Evolutionary conservation across 2,113 vertebrate genomes (phyloP), one percentile per base, ranked within the genome.

Genomic region (Porphyrio hochstetteri): DNA sequence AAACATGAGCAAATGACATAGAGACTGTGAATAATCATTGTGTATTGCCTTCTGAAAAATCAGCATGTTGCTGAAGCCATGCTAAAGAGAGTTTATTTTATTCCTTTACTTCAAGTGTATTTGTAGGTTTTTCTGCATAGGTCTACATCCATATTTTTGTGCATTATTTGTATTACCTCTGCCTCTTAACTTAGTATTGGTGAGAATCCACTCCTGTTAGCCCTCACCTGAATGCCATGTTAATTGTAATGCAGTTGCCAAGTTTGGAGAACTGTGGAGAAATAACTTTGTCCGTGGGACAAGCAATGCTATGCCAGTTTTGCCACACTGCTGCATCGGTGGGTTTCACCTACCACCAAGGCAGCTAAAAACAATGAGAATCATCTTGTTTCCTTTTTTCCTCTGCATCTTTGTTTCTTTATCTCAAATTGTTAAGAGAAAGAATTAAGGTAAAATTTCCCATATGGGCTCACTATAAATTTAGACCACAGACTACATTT

Each of bases 381-480:
- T 33, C 9, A 42, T 14, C 17, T 46, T 18, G 16, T 46, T 18
- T 46, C 17, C 46, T 29, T 48, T 24, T 55, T 76, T 52, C 44
- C 20, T 74, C 42, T 42, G 29, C 42, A 68, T 27, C 21, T 83
- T 84, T 71, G 44, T 42, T 33, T 61, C 42, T 27, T 25, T 36
- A 18, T 65, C 48, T 71, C 13, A 63, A 4, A 46, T 10, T 57
- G 40, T 31, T 19, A 76, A 53, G 38, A 52, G 36, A 65, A 76
- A 70, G 27, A 74, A 63, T 84, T 81, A 24, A n/a, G 20, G 23
- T 52, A 36, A 68, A 86, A 63, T 9, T 56, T 61, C 18, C 61
- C 15, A 20, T 7, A 4, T 0, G 9, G 13, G 10, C 8, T 81
- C 1, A 0, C 18, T 33, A 11, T 50, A 46, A 19, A 24, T 77